Evolutionary conservation across 1,140 invertebrate genomes (phyloP).

Genomic region (Caenorhabditis briggsae): DNA sequence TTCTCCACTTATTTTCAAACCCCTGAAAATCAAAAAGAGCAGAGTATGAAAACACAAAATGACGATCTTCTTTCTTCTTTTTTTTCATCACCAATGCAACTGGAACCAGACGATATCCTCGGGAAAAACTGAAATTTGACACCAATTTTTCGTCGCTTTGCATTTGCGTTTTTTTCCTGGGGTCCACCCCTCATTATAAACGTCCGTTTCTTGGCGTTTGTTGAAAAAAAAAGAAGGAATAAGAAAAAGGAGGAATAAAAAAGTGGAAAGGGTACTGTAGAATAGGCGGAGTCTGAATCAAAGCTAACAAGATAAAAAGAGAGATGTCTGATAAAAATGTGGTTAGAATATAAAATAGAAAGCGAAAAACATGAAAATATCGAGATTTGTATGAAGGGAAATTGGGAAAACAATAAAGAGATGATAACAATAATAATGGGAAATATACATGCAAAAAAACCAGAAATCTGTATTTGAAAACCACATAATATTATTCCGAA

Average conservation of each 20-base stretch:
- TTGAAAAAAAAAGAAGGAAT: not conserved
- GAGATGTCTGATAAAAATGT: not conserved
- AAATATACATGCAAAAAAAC: not conserved
- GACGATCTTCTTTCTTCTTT: not conserved
- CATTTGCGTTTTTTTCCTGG: constrained; percentile 49
- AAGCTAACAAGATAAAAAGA: not conserved
- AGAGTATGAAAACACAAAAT: constrained; percentile 13
- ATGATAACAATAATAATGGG: constrained; percentile 30
- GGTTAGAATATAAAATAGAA: not conserved
- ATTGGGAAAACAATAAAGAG: not conserved
- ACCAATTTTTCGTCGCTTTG: constrained; percentile 49
- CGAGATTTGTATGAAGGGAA: not conserved
- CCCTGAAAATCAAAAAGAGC: not conserved
- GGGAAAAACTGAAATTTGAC: constrained; percentile 46
- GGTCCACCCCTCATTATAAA: constrained; percentile 32
- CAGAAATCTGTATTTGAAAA: not conserved
- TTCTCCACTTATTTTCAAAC: too few species aligned
- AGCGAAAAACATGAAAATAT: not conserved
- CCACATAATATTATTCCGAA: not conserved
- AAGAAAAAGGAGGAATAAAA: not conserved
- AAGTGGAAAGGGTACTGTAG: not conserved
- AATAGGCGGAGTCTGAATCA: not conserved
- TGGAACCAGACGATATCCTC: constrained; percentile 32
- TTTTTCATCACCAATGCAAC: constrained; percentile 18
- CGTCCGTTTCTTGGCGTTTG: constrained; percentile 1